Evolutionary conservation across 1,140 invertebrate genomes (phyloP).

Genomic region (Penaeus indicus): DNA sequence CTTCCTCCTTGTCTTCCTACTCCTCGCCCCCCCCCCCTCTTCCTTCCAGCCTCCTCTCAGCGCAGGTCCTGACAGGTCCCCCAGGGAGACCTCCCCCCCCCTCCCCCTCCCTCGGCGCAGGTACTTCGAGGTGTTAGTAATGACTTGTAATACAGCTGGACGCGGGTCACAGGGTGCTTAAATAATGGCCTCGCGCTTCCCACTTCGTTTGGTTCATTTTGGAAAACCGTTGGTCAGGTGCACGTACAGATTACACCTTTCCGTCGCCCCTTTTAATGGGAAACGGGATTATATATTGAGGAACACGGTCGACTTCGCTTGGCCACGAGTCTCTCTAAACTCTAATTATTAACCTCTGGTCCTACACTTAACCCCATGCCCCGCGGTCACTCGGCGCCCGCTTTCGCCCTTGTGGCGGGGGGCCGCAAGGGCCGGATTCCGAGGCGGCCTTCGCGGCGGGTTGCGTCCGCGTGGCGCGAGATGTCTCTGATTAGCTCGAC

Average conservation of each 20-base stretch:
- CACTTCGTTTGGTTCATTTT: constrained; percentile 21
- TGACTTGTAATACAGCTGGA: not conserved
- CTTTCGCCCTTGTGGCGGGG: not conserved
- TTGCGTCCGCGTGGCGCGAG: constrained; percentile 40
- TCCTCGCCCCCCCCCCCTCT: too few relatives aligned
- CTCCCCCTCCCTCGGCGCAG: too few relatives aligned
- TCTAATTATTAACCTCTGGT: constrained; percentile 59
- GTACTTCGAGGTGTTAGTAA: too few relatives aligned
- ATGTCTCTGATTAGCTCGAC: constrained; percentile 63
- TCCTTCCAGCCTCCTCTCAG: too few relatives aligned
- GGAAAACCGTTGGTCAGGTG: not conserved
- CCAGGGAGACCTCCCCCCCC: too few relatives aligned
- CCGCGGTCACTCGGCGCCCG: not conserved
- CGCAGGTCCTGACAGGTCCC: too few relatives aligned
- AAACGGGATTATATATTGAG: constrained; percentile 42
- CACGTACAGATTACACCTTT: constrained; percentile 19
- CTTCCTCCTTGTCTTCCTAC: too few relatives aligned
- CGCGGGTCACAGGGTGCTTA: not conserved
- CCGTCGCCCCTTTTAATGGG: constrained; percentile 22
- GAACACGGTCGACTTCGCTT: constrained; percentile 25
- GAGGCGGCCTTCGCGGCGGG: not conserved
- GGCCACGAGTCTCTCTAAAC: constrained; percentile 57
- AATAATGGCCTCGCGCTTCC: not conserved
- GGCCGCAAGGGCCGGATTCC: not conserved
- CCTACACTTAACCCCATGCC: constrained; percentile 23